These are phyloP conservation scores for Cranoglanis bouderius DNA, from an alignment of 2,113 vertebrate genomes.

Conservation along the genomic window DNA sequence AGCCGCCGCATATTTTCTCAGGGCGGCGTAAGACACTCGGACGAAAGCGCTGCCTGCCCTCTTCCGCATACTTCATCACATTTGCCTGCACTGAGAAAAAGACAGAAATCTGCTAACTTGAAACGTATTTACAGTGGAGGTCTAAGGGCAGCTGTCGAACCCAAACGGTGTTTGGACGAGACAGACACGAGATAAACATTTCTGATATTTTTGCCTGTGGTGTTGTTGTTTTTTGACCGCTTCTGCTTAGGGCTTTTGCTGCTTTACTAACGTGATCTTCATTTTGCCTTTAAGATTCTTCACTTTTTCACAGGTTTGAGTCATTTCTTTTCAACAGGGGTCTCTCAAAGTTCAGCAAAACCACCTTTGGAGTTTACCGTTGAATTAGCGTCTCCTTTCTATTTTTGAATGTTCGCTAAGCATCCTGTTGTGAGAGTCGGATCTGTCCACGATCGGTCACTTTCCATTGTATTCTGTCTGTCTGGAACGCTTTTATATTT, in stretches of 20 bases:
- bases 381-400: background rate
- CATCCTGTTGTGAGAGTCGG: background rate
- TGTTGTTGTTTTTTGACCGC: too few relatives aligned
- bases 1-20: too few relatives aligned
- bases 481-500: slow-evolving; percentile 10
- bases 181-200: too few relatives aligned
- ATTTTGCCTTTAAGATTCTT: background rate
- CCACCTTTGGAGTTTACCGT: background rate
- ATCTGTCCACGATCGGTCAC: background rate
- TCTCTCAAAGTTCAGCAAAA: background rate
- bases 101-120: too few relatives aligned
- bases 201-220: too few relatives aligned
- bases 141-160: too few relatives aligned
- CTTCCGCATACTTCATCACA: background rate
- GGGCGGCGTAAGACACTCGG: background rate
- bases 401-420: slow-evolving; percentile 20
- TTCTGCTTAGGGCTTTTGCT: too few relatives aligned
- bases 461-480: background rate
- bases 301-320: background rate
- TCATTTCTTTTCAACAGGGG: background rate
- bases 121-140: too few relatives aligned
- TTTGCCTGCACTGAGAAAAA: too few relatives aligned
- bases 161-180: too few relatives aligned
- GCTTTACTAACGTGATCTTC: too few relatives aligned
- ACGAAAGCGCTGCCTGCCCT: background rate